Base-by-base conservation (phyloP, 2,888 invertebrate genomes). In the Orchesellides sinensis region DNA sequence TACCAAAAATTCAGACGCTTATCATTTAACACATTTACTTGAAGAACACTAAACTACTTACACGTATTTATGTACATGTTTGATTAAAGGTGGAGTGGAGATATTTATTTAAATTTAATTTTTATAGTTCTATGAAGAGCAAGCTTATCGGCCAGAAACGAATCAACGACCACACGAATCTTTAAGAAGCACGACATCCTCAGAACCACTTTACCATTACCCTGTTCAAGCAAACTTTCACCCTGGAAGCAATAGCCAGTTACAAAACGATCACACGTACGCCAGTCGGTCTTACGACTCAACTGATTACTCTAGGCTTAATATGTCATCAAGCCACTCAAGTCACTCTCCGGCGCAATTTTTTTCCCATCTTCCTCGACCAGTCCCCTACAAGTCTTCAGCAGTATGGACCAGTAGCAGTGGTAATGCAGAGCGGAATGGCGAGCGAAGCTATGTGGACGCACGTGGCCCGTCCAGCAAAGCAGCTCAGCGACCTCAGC, bases 131-230 rank as follows among this genome's bases (percentile, higher is more conserved):
- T 97, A 96, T 91, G 94, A 96, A 88, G 95, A 95, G 90, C 96
- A 96, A 85, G 97, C 97, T 23, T 96, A 97, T 90, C 95, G 96
- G 90, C 96, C 97, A 56, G 95, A 95, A 90, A 94, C 95, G 87
- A 96, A 96, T 91, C 95, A 94, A 90, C 92, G 93, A 83, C 92
- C 92, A 47, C 70, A 81, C 52, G 78, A 83, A 25, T 56, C 56
- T 27, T 32, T 70, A 32, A 72, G 65, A 70, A 45, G 27, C 6
- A 25, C 65, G 29, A 73, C 72, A 17, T 73, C 52, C 23, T n/a
- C 70, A n/a, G 83, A 79, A 52, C 74, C 79, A 5, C 40, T 72
- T 21, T 63, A 70, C 72, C 81, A 84, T 75, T 75, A 75, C 52
- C 72, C 82, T 23, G 68, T 27, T 54, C 63, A 69, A 19, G 27